These are phyloP conservation scores for Drosophila sordidula DNA, from an alignment of 2,888 invertebrate species.

Conservation along the genomic window DNA sequence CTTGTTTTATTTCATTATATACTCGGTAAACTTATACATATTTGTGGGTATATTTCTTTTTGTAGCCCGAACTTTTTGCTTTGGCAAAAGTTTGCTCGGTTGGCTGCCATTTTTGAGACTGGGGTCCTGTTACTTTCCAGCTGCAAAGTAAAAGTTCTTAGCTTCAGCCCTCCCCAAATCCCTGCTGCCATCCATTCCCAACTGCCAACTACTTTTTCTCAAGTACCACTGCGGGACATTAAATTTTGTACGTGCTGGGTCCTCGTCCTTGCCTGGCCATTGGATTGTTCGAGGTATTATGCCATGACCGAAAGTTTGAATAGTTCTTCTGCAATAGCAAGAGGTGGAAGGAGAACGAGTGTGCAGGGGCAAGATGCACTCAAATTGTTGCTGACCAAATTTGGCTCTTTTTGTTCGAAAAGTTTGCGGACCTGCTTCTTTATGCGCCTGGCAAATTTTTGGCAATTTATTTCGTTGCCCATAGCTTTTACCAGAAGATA, in stretches of 20 bases:
- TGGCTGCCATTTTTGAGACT: constrained; percentile 55
- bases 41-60: constrained; percentile 62
- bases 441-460: constrained; percentile 58
- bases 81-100: constrained; percentile 69
- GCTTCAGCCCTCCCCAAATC: constrained; percentile 40
- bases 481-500: constrained; percentile 58
- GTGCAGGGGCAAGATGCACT: constrained; percentile 13
- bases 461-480: constrained; percentile 64
- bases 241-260: constrained; percentile 73
- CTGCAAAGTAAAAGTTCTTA: constrained; percentile 80
- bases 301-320: constrained; percentile 78
- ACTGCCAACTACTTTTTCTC: constrained; percentile 77
- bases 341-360: constrained; percentile 3
- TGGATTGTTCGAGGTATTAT: constrained; percentile 75
- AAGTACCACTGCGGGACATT: constrained; percentile 80
- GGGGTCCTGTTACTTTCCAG: constrained; percentile 70
- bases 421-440: constrained; percentile 52
- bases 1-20: constrained; percentile 48
- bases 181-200: constrained; percentile 31
- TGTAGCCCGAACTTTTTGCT: constrained; percentile 69
- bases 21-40: constrained; percentile 51
- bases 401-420: constrained; percentile 59
- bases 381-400: constrained; percentile 65
- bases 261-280: constrained; percentile 49
- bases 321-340: constrained; percentile 68